Percentiles rank a stretch among this genome's conserved stretches.
Conservation (phyloP, 2,888 invertebrate species). For the Neuroscelio doddi region DNA sequence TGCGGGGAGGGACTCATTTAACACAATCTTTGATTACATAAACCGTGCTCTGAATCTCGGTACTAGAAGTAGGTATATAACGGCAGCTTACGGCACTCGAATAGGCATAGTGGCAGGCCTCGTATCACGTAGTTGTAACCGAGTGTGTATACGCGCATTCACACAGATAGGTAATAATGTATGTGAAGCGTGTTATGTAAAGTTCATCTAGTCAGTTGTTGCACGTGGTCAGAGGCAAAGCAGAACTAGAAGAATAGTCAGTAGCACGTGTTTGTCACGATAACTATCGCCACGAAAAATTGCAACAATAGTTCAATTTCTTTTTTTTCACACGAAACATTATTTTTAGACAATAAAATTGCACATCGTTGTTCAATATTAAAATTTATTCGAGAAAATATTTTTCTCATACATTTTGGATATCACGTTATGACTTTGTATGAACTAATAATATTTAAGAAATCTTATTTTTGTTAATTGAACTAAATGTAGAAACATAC, state of each 20-base stretch:
- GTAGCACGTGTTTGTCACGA: slow-evolving; percentile 28
- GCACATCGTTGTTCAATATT: neutral
- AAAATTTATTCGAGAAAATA: too few species aligned
- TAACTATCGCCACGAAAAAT: too few species aligned
- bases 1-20: slow-evolving; percentile 53
- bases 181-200: slow-evolving; percentile 45
- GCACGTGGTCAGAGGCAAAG: slow-evolving; percentile 39
- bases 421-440: too few species aligned
- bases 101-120: slow-evolving; percentile 47
- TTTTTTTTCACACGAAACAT: too few species aligned
- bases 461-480: too few species aligned
- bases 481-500: too few species aligned
- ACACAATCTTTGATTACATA: slow-evolving; percentile 65
- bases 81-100: slow-evolving; percentile 44
- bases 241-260: slow-evolving; percentile 24
- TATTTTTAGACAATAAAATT: neutral
- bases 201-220: slow-evolving; percentile 43
- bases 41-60: slow-evolving; percentile 62
- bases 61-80: slow-evolving; percentile 48
- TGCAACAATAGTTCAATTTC: too few species aligned
- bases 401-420: too few species aligned
- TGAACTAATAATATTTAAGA: too few species aligned
- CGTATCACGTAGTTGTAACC: slow-evolving; percentile 37
- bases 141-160: slow-evolving; percentile 18
- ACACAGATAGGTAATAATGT: slow-evolving; percentile 10